phyloP scores from a whole-genome alignment of 1,140 invertebrate genomes.

The Spodoptera frugiperda region DNA sequence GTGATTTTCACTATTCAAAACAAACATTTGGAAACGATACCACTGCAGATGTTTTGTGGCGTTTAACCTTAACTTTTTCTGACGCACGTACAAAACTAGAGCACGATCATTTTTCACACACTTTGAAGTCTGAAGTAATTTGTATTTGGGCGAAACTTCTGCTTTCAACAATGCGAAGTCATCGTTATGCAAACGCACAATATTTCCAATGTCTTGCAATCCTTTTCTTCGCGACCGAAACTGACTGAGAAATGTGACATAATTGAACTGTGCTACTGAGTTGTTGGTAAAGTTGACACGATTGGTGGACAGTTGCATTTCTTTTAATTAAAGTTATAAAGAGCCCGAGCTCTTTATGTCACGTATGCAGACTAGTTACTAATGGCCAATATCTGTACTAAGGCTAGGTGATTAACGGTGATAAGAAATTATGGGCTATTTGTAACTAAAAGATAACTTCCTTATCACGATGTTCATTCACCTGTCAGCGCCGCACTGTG shows the following conservation, averaged over 20 bases:
- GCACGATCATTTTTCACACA: conserved; percentile 53
- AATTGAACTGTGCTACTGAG: conserved; percentile 75
- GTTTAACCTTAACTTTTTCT: conserved; percentile 60
- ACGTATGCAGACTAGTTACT: conserved; percentile 70
- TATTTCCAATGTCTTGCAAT: conserved; percentile 72
- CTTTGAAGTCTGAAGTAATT: conserved; percentile 49
- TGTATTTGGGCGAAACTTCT: conserved; percentile 46
- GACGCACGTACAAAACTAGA: conserved; percentile 58
- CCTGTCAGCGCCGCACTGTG: conserved; percentile 49
- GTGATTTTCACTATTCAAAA: conserved; percentile 59
- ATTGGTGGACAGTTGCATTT: conserved; percentile 76
- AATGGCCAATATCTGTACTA: conserved; percentile 62
- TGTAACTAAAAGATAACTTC: conserved; percentile 70
- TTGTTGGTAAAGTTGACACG: conserved; percentile 76
- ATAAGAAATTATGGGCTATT: conserved; percentile 71
- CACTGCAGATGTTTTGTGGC: conserved; percentile 58
- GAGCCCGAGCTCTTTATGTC: conserved; percentile 55
- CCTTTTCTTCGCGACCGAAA: conserved; percentile 65
- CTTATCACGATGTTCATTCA: conserved; percentile 72
- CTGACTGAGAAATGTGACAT: conserved; percentile 74
- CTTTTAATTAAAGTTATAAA: conserved; percentile 42
- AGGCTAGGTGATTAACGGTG: conserved; percentile 69
- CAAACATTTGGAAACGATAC: conserved; percentile 61
- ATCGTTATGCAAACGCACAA: conserved; percentile 74
- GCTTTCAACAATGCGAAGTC: conserved; percentile 58